These are phyloP conservation scores for Thinocorus orbignyianus DNA, from an alignment of 2,113 vertebrate genomes.

Conservation along the genomic window DNA sequence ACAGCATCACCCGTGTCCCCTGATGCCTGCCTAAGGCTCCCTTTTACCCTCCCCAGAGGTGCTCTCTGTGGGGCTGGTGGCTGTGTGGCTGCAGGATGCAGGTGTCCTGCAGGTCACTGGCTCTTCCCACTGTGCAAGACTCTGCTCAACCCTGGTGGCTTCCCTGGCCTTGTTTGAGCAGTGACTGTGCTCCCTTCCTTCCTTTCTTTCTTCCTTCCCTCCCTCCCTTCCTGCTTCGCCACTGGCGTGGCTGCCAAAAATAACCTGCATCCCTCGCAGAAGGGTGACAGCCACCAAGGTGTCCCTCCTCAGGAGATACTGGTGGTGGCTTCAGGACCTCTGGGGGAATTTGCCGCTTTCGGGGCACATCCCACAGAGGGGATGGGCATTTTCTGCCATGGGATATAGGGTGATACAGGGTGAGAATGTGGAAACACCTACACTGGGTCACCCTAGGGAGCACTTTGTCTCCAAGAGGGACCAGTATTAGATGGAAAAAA, in stretches of 20 bases:
- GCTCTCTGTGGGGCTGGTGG: neutral
- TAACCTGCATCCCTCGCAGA: neutral
- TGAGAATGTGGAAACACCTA: neutral
- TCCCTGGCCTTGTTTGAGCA: neutral
- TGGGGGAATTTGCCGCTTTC: neutral
- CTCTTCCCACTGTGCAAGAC: neutral
- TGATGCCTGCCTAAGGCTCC: neutral
- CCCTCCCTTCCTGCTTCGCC: neutral
- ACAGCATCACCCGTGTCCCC: neutral
- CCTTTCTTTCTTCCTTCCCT: neutral
- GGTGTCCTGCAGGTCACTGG: neutral
- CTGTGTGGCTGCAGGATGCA: neutral
- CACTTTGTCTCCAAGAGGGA: neutral
- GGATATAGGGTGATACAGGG: neutral
- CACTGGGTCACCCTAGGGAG: rapidly evolving
- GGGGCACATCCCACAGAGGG: neutral
- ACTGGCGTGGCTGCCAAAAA: neutral
- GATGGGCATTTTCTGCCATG: rapidly evolving
- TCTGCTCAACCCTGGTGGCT: rapidly evolving
- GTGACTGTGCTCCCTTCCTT: neutral
- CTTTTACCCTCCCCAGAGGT: neutral
- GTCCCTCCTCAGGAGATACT: neutral
- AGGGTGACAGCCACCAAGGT: neutral
- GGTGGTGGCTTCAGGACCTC: neutral
- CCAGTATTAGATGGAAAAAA: neutral